A percentile compares a stretch with the other conserved stretches of the same genome.
phyloP scores from a whole-genome alignment of 2,797 vertebrate genomes.

The Lindbergichthys nudifrons region DNA sequence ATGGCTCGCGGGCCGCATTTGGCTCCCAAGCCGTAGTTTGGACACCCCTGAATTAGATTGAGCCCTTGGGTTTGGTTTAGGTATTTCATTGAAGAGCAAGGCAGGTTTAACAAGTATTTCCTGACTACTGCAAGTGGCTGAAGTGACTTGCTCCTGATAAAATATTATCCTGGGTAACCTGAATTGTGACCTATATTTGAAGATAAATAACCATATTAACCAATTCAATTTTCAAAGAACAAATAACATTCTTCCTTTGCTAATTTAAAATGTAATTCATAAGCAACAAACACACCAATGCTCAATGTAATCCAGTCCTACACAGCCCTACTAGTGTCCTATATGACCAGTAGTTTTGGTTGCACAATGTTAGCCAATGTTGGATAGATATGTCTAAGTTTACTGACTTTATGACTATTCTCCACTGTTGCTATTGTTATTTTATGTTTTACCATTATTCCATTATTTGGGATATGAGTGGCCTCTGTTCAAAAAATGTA shows the following conservation, averaged over 20 bases:
- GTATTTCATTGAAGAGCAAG: neutral
- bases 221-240: neutral
- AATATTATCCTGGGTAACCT: neutral
- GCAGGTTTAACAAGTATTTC: neutral
- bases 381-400: neutral
- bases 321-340: too few species aligned
- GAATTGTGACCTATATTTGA: neutral
- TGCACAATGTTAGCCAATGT: neutral
- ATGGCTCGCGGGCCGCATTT: too few species aligned
- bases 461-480: too few species aligned
- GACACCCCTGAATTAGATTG: too few species aligned
- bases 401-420: neutral
- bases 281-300: too few species aligned
- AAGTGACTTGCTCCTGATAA: neutral
- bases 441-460: too few species aligned
- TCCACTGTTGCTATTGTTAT: neutral
- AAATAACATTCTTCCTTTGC: neutral
- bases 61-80: neutral
- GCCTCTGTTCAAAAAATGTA: too few species aligned
- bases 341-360: neutral
- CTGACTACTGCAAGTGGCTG: rapidly evolving
- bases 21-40: too few species aligned
- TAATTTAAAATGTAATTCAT: neutral
- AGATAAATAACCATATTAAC: neutral
- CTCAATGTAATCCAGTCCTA: too few species aligned